These are phyloP conservation scores for Drosophila seclusa DNA, from an alignment of 2,888 invertebrate genomes.

Conservation along the genomic window DNA sequence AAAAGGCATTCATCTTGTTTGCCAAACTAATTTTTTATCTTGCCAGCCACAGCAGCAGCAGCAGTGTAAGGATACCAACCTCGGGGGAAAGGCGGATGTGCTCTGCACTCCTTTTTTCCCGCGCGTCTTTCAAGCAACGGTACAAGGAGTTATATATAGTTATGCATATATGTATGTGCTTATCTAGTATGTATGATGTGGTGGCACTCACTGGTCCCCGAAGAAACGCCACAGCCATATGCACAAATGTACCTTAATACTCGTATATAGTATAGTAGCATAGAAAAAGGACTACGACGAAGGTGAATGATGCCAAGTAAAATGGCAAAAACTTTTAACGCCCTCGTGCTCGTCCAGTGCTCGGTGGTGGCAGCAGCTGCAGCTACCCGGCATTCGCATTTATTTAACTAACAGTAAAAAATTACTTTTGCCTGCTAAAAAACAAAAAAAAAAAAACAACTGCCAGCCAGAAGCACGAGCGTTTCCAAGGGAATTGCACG, in stretches of 20 bases:
- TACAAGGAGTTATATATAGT: slow-evolving; percentile 56
- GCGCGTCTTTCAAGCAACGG: slow-evolving; percentile 73
- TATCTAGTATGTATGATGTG: slow-evolving; percentile 38
- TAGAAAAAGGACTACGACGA: slow-evolving; percentile 39
- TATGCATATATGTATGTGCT: slow-evolving; percentile 13
- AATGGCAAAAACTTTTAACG: slow-evolving; percentile 74
- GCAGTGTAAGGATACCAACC: slow-evolving; percentile 20
- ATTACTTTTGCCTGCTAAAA: slow-evolving; percentile 72
- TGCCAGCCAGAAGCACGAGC: slow-evolving; percentile 24
- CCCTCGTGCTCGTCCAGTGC: slow-evolving; percentile 69
- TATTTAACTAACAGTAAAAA: slow-evolving; percentile 80
- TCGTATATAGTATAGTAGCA: slow-evolving; percentile 2
- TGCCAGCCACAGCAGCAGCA: slow-evolving; percentile 55
- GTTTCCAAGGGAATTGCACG: slow-evolving; percentile 65
- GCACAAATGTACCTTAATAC: slow-evolving; percentile 14
- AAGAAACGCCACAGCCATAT: slow-evolving; percentile 64
- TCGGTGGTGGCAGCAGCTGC: slow-evolving; percentile 35
- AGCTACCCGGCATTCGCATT: slow-evolving; percentile 64
- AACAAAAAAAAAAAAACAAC: slow-evolving; percentile 9
- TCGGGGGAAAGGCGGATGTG: slow-evolving; percentile 5
- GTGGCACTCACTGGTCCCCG: slow-evolving; percentile 61
- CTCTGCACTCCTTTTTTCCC: slow-evolving; percentile 23
- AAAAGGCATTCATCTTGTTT: slow-evolving; percentile 83
- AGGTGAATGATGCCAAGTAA: slow-evolving; percentile 58
- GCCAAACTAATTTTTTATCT: slow-evolving; percentile 80